phyloP scores from a whole-genome alignment of 2,888 invertebrate genomes.

The Cordilura impudica region DNA sequence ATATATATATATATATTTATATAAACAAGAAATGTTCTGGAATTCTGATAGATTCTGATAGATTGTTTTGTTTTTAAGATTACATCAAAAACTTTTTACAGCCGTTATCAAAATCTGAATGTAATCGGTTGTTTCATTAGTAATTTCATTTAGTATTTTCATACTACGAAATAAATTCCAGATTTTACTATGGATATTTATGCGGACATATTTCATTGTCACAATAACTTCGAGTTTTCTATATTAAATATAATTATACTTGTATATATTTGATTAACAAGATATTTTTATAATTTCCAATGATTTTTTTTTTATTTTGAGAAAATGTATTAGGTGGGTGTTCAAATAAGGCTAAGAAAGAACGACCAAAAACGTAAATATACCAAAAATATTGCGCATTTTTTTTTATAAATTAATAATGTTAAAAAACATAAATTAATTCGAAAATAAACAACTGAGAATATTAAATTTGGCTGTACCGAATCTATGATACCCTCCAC shows the following conservation, averaged over 20 bases:
- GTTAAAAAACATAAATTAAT: background rate
- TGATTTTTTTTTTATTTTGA: background rate
- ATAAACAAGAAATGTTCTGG: no score
- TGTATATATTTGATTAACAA: background rate
- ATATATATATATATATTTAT: no score
- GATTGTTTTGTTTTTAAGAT: no score
- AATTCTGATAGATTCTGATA: no score
- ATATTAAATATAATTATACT: background rate
- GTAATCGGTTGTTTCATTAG: no score
- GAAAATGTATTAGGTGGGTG: slow-evolving; percentile 22
- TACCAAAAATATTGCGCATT: slow-evolving; percentile 29
- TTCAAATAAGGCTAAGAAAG: slow-evolving; percentile 11
- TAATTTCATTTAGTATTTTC: no score
- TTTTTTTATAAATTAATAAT: slow-evolving; percentile 9
- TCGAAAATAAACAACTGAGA: background rate
- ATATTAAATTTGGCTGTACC: no score
- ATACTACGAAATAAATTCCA: no score
- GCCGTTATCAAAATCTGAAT: no score
- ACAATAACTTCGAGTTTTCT: background rate
- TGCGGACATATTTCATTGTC: background rate
- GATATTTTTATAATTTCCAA: background rate
- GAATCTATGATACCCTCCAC: no score
- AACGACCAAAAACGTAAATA: slow-evolving; percentile 5
- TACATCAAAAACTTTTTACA: no score
- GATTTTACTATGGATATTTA: background rate